Conservation (phyloP, 2,113 vertebrate genomes). For the Trematomus loennbergii region DNA sequence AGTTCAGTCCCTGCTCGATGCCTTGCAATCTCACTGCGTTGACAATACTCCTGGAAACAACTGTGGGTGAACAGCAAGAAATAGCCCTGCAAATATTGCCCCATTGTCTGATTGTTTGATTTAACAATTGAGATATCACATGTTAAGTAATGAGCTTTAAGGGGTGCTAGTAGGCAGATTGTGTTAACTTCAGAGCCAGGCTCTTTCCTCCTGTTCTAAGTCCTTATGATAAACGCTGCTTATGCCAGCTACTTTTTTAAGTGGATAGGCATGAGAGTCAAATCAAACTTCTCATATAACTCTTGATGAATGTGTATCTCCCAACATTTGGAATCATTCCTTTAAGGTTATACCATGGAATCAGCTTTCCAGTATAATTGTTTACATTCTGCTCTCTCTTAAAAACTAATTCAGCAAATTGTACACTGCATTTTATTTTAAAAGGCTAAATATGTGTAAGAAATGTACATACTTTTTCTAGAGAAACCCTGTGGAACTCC, state of each 20-base stretch:
- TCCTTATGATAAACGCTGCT: background rate
- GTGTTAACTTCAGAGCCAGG: background rate
- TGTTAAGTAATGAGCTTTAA: background rate
- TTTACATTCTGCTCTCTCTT: background rate
- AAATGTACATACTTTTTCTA: background rate
- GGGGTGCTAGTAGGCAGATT: background rate
- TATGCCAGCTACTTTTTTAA: background rate
- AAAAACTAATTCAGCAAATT: background rate
- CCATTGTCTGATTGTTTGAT: background rate
- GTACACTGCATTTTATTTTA: slow-evolving; percentile 5
- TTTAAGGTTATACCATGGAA: slow-evolving; percentile 1
- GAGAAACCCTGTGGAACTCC: background rate
- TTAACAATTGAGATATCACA: background rate
- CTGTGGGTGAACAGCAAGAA: background rate
- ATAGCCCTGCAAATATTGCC: background rate
- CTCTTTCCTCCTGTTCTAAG: background rate
- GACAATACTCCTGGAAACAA: background rate
- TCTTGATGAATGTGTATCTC: background rate
- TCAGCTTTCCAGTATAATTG: background rate
- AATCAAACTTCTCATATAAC: slow-evolving; percentile 8
- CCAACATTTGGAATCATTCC: background rate
- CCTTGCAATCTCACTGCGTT: background rate
- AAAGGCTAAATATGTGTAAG: background rate
- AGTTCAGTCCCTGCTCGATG: background rate
- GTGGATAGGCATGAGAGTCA: background rate